These are phyloP conservation scores for Julus scanicus DNA, from an alignment of 2,888 invertebrate species.

Conservation along the genomic window DNA sequence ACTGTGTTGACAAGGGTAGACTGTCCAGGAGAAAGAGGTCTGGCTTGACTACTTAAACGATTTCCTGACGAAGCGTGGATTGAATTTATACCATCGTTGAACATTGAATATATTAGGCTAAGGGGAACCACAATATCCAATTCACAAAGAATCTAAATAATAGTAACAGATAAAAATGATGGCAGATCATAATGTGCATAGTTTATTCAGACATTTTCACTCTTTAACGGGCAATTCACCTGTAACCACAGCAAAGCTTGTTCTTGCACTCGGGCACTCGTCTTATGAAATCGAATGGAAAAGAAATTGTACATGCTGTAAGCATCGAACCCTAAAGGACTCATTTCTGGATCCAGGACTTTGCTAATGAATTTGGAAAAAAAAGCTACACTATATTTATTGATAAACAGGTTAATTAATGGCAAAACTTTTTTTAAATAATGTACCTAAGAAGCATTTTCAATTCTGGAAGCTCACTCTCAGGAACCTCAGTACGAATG, in stretches of 20 bases:
- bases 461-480: conserved; percentile 85
- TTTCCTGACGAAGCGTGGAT: background rate
- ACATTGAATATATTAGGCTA: conserved; percentile 86
- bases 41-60: background rate
- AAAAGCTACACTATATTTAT: background rate
- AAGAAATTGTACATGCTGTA: conserved; percentile 95
- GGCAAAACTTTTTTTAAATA: no score
- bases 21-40: background rate
- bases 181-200: conserved; percentile 3
- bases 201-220: background rate
- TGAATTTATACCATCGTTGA: conserved; percentile 83
- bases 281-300: conserved; percentile 81
- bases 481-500: conserved; percentile 89
- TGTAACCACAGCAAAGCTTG: conserved; percentile 91
- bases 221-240: conserved; percentile 66
- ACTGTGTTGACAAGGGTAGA: conserved; percentile 58
- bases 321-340: conserved; percentile 93
- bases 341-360: conserved; percentile 96
- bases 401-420: no score
- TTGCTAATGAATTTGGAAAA: conserved; percentile 73
- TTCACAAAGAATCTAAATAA: conserved; percentile 76
- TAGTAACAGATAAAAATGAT: background rate
- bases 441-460: conserved; percentile 79
- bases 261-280: conserved; percentile 83
- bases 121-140: conserved; percentile 91